A percentile compares a stretch with the other conserved stretches of the same genome.
These are phyloP conservation scores for Sthenelais limicola DNA, from an alignment of 2,888 invertebrate genomes.

Conservation along the genomic window DNA sequence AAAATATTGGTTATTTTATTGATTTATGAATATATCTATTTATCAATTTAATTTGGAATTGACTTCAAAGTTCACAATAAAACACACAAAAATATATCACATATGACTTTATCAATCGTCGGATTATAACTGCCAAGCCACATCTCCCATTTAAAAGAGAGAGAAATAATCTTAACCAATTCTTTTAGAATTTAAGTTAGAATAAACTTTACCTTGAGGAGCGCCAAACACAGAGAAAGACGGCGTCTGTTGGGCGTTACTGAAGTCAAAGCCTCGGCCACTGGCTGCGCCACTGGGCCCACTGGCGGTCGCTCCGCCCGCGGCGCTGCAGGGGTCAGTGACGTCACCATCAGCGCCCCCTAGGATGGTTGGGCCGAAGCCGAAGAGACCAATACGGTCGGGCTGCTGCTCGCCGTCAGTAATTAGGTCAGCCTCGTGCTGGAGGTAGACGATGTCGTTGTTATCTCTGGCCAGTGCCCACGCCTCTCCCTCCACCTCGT, in stretches of 20 bases:
- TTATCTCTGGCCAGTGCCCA: constrained; percentile 81
- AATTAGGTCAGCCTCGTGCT: constrained; percentile 74
- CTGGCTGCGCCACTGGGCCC: neutral
- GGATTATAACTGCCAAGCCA: no score
- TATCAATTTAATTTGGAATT: no score
- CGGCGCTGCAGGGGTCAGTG: neutral
- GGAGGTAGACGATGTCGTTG: constrained; percentile 78
- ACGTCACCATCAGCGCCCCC: constrained; percentile 24
- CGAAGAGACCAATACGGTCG: constrained; percentile 77
- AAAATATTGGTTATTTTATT: no score
- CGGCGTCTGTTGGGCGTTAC: constrained; percentile 68
- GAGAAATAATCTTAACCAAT: no score
- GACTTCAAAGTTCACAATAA: no score
- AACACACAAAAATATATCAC: no score
- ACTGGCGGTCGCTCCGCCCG: neutral
- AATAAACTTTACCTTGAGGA: no score
- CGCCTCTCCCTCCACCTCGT: constrained; percentile 79
- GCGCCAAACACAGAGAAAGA: constrained; percentile 42
- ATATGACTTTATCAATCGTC: no score
- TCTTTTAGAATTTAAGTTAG: no score
- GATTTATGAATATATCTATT: no score
- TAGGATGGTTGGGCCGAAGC: constrained; percentile 74
- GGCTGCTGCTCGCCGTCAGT: constrained; percentile 75
- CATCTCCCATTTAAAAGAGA: no score
- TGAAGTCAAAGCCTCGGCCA: constrained; percentile 78